Conservation (phyloP, 2,113 vertebrate genomes). For the Leuciscus idus region DNA sequence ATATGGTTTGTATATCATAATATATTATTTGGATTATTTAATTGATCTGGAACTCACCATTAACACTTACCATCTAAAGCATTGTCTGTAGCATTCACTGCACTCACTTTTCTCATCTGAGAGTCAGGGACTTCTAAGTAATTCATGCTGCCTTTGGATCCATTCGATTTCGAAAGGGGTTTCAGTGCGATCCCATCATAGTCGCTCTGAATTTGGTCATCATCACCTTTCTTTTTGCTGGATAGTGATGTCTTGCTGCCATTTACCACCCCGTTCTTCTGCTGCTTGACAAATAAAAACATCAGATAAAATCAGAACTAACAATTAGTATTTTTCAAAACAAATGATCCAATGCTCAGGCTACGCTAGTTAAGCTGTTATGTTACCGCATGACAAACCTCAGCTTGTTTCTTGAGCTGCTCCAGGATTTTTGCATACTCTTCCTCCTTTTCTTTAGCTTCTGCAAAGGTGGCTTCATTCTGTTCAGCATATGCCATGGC, state of each 20-base stretch:
- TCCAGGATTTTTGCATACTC: conserved; percentile 89
- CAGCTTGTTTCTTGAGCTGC: conserved; percentile 82
- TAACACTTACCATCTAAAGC: conserved; percentile 76
- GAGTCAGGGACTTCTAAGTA: conserved; percentile 68
- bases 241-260: conserved; percentile 47
- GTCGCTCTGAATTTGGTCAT: conserved; percentile 72
- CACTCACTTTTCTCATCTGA: conserved; percentile 71
- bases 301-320: not conserved
- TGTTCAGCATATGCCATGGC: conserved; percentile 95
- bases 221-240: conserved; percentile 39
- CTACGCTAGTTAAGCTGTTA: too few relatives aligned
- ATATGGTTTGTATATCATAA: not conserved
- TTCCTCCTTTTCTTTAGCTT: conserved; percentile 88
- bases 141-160: conserved; percentile 57
- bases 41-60: not conserved
- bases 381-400: conserved; percentile 67
- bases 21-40: not conserved
- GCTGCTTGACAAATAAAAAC: conserved; percentile 19
- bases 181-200: conserved; percentile 72
- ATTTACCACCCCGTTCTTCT: not conserved
- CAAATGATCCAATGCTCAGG: too few relatives aligned
- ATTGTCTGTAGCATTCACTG: conserved; percentile 72
- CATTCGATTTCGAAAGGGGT: conserved; percentile 60
- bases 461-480: conserved; percentile 84
- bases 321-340: not conserved